These are phyloP conservation scores for Drosophila parabipectinata DNA, from an alignment of 1,140 invertebrate genomes.

Conservation along the genomic window DNA sequence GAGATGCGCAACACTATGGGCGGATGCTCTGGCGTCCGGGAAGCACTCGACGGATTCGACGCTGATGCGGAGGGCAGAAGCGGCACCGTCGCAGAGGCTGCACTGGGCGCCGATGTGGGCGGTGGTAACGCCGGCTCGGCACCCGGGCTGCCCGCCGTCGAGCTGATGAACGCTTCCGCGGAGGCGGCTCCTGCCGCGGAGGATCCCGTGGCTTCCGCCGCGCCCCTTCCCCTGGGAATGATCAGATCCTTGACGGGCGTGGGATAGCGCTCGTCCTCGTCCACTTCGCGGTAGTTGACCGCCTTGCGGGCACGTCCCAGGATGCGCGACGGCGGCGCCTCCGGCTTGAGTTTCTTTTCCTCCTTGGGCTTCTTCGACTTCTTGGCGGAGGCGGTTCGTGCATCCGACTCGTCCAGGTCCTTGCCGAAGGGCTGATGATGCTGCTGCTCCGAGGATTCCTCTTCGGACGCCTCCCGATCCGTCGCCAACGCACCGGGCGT, in stretches of 20 bases:
- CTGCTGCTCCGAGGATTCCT: slow-evolving; percentile 33
- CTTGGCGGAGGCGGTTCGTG: slow-evolving; percentile 9
- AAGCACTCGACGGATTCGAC: slow-evolving; percentile 55
- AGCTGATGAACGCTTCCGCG: slow-evolving; percentile 36
- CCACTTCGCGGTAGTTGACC: slow-evolving; percentile 82
- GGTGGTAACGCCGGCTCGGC: slow-evolving; percentile 54
- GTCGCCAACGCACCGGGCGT: slow-evolving; percentile 54
- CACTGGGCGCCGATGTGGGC: slow-evolving; percentile 59
- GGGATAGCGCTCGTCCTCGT: slow-evolving; percentile 78
- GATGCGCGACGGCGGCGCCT: slow-evolving; percentile 82
- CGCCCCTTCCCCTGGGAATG: slow-evolving; percentile 57
- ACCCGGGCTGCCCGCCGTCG: slow-evolving; percentile 22
- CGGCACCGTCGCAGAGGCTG: slow-evolving; percentile 82
- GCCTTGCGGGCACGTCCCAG: slow-evolving; percentile 73
- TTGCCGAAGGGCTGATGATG: slow-evolving; percentile 50
- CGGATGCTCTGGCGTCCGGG: slow-evolving; percentile 84
- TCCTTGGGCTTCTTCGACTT: slow-evolving; percentile 75
- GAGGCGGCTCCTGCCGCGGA: slow-evolving; percentile 12
- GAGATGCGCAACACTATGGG: slow-evolving; percentile 87
- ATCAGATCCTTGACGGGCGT: slow-evolving; percentile 82
- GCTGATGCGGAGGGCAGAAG: slow-evolving; percentile 36
- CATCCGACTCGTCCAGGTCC: slow-evolving; percentile 31
- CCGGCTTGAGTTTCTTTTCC: slow-evolving; percentile 83
- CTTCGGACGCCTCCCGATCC: slow-evolving; percentile 37
- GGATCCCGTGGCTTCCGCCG: slow-evolving; percentile 5